Base-by-base conservation (phyloP, 2,888 invertebrate genomes). In the Biston betularia region DNA sequence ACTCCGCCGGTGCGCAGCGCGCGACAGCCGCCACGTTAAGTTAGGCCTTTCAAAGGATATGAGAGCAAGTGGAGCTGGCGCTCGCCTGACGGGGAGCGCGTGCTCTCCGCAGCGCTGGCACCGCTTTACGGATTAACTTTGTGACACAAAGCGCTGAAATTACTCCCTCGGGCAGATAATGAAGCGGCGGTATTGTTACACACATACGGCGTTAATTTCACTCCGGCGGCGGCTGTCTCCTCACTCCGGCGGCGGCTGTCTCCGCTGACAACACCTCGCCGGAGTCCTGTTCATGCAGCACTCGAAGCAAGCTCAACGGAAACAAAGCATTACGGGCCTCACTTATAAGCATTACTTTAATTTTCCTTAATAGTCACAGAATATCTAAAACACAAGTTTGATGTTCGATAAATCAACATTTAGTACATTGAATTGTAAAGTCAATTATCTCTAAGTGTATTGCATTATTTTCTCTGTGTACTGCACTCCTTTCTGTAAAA, bases 1-100 rank as follows among this genome's bases (percentile, higher is more conserved):
- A 24, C 24, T 24, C 24, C 3, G 3, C 24, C 24, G 24, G 24
- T 3, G 24, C 3, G 75, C 45, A 35, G 11, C 58, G 49, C 46
- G 49, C 40, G 48, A 53, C 35, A 35, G 35, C 11, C 50, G 15
- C 24, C 49, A 49, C 58, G 63, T 52, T 63, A 65, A 68, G 71
- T 71, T 72, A 54, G 60, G 33, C 65, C 65, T 71, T 65, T 71
- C 70, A 72, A 66, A 70, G 69, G 69, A 66, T 69, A 69, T 67
- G 63, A 62, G 66, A 55, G 65, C 67, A 70, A 63, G 63, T 55
- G 56, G 14, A 50, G 62, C 61, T 62, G 56, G 56, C 55, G 46
- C 42, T 40, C 6, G 46, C n/a, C 52, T 50, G 63, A 56, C 63
- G 50, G 56, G 1, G 35, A 7, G 42, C 34, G 15, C 8, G 42